Conservation (phyloP, 2,113 vertebrate species). For the Gasterosteus nipponicus region DNA sequence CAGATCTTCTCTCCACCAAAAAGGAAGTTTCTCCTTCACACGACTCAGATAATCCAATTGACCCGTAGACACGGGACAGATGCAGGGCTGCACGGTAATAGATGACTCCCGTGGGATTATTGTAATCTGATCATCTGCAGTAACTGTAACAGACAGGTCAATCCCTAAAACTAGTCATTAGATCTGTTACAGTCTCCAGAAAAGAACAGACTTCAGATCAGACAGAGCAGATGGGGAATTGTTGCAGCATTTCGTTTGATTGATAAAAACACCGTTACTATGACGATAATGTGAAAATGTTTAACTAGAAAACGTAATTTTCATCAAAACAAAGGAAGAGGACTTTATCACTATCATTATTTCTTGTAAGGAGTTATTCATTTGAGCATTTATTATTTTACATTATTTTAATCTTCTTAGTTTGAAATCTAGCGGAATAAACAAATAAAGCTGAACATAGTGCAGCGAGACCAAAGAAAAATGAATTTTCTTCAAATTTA, state of each 20-base stretch:
- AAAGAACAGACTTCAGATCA: neutral
- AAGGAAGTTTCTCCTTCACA: neutral
- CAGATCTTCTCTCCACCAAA: neutral
- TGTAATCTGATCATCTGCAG: neutral
- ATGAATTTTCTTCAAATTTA: neutral
- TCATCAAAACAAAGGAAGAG: neutral
- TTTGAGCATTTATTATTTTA: neutral
- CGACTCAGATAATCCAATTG: conserved; percentile 6
- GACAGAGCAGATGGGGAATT: neutral
- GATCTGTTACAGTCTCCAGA: neutral
- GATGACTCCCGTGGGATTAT: conserved; percentile 25
- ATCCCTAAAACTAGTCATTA: neutral
- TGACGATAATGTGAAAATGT: neutral
- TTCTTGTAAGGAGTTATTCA: neutral
- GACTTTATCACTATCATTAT: neutral
- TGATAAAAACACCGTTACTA: neutral
- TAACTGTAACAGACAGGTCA: neutral
- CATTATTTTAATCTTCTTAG: no score
- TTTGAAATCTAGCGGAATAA: no score
- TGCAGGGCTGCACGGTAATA: neutral
- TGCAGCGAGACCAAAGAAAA: neutral
- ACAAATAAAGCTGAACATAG: no score
- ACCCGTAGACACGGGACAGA: neutral
- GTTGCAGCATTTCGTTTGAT: neutral
- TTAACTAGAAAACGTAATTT: neutral